phyloP scores from a whole-genome alignment of 30 jellyfish, hydroid and myxozoan species.

The Clytia hemisphaerica region DNA sequence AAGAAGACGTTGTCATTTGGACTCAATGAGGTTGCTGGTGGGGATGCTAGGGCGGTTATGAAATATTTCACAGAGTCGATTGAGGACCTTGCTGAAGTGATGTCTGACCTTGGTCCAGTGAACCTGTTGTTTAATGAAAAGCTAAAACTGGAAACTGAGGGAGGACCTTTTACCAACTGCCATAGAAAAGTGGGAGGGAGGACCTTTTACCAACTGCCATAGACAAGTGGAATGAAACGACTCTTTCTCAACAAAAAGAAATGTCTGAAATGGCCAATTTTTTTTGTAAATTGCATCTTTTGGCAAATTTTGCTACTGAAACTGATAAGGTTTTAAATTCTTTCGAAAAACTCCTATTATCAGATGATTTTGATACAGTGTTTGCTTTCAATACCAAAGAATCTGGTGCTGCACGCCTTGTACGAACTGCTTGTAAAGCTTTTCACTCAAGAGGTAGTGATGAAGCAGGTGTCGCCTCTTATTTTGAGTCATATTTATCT shows the following conservation, averaged over 20 bases:
- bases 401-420: conserved; percentile 10
- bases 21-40: not conserved
- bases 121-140: not conserved
- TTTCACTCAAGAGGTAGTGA: conserved; percentile 11
- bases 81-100: conserved; percentile 17
- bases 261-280: conserved; percentile 7
- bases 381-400: not conserved
- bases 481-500: conserved; percentile 11
- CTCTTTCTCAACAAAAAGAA: not conserved
- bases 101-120: conserved; percentile 3
- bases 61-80: conserved; percentile 22
- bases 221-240: not conserved
- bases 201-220: conserved; percentile 13
- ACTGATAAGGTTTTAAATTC: not conserved
- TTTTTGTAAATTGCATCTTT: conserved; percentile 6
- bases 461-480: conserved; percentile 8
- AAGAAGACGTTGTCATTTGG: conserved; percentile 7
- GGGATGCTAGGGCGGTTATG: conserved; percentile 24
- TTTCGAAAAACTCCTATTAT: not conserved
- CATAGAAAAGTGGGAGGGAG: not conserved
- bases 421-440: conserved; percentile 5
- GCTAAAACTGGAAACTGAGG: no score
- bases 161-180: no score
- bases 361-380: not conserved
- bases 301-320: conserved; percentile 10